Conservation (phyloP, 2,113 vertebrate species). For the Entelurus aequoreus region DNA sequence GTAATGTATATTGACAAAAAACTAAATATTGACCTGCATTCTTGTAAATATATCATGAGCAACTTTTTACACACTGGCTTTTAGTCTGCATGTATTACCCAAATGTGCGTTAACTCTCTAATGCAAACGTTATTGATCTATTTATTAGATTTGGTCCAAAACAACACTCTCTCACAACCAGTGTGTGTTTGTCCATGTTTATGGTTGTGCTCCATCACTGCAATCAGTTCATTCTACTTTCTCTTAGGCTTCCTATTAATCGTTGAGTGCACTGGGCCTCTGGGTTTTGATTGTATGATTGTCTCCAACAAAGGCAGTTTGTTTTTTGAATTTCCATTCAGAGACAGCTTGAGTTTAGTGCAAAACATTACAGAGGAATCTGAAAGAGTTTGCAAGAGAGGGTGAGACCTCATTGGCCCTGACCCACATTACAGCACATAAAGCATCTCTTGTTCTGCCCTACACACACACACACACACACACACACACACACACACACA, state of each 20-base stretch:
- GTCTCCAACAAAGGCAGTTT: slow-evolving; percentile 19
- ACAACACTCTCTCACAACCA: slow-evolving; percentile 2
- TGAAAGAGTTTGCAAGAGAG: slow-evolving; percentile 9
- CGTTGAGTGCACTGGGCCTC: slow-evolving; percentile 12
- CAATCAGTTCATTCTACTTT: slow-evolving; percentile 40
- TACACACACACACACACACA: slow-evolving; percentile 23
- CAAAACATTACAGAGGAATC: slow-evolving; percentile 32
- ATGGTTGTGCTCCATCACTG: not conserved
- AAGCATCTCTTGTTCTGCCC: slow-evolving; percentile 27
- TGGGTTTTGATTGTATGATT: slow-evolving; percentile 24
- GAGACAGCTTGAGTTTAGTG: slow-evolving; percentile 29
- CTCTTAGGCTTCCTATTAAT: slow-evolving; percentile 37
- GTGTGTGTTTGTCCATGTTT: not conserved
- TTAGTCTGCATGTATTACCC: slow-evolving; percentile 15
- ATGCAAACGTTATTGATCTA: slow-evolving; percentile 12
- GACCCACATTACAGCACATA: slow-evolving; percentile 52
- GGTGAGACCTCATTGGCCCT: slow-evolving; percentile 24
- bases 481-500: slow-evolving; percentile 7
- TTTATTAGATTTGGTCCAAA: slow-evolving; percentile 15
- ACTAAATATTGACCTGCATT: not conserved
- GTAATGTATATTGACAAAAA: slow-evolving; percentile 2
- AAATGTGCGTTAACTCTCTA: slow-evolving; percentile 11
- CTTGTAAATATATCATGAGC: slow-evolving; percentile 6
- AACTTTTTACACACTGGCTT: slow-evolving; percentile 1
- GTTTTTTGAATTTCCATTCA: slow-evolving; percentile 39